Percentiles rank a stretch among this genome's conserved stretches.
These are phyloP conservation scores for Paedocypris sp. DNA, from an alignment of 2,113 vertebrate species.

Conservation along the genomic window DNA sequence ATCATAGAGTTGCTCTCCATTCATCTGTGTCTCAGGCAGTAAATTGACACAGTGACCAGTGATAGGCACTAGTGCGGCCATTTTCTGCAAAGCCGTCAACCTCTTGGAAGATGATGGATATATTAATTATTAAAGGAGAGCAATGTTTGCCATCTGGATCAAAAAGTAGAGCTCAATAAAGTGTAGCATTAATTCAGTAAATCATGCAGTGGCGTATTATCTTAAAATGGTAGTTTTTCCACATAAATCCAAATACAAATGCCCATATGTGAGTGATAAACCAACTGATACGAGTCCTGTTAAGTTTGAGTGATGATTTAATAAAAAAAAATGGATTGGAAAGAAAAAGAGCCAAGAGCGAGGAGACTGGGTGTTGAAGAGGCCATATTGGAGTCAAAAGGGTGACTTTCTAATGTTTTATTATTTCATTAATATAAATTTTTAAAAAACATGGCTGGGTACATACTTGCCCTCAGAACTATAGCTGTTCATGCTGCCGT, in stretches of 20 bases:
- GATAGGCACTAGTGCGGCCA: neutral
- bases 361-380: no score
- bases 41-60: neutral
- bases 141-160: conserved; percentile 28
- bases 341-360: no score
- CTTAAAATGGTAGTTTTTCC: conserved; percentile 17
- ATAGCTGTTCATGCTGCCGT: conserved; percentile 97
- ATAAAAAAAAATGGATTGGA: no score
- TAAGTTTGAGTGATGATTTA: conserved; percentile 1
- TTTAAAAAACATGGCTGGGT: neutral
- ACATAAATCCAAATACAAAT: conserved; percentile 3
- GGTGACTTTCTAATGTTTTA: no score
- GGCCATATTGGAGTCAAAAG: no score
- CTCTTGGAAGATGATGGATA: conserved; percentile 28
- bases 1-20: conserved; percentile 6
- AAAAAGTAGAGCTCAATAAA: conserved; percentile 26
- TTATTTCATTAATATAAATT: no score
- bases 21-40: neutral
- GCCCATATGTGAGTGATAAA: neutral
- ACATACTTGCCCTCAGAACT: conserved; percentile 98
- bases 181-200: conserved; percentile 15
- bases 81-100: conserved; percentile 4
- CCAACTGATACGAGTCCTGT: neutral
- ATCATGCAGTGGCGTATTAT: conserved; percentile 25
- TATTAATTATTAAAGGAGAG: conserved; percentile 31